Base-by-base conservation (phyloP, 2,797 vertebrate genomes). In the Zenarchopterus dispar region DNA sequence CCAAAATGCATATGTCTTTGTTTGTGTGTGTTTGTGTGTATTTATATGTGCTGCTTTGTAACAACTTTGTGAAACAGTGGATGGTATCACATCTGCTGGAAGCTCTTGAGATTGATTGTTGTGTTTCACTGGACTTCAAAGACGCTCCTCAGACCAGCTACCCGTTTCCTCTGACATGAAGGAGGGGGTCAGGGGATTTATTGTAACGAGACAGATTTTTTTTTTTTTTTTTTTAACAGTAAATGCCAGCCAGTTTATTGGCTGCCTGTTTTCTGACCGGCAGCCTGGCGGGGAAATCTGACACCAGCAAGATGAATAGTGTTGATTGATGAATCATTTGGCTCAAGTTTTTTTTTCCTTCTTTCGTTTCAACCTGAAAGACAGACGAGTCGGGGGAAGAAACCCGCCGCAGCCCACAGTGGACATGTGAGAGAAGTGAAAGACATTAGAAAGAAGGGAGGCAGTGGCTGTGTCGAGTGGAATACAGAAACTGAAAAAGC, bases 321-420 rank as follows among this genome's bases (percentile, higher is more conserved):
- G 67, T 17, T 77, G 74, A 84, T 15, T 59, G 82, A 84, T 85
- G 74, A 84, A 78, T 78, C 61, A 21, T 69, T 74, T 52, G 33
- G 23, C 63, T 62, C 62, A 63, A 55, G 46, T 8, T 11, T 48
- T 70, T 36, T 36, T 36, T 36, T 36, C 9, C 1, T 1, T 11
- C 9, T 36, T 36, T 11, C 33, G 1, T 9, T 36, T 36, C 33
- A 36, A 36, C 10, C 8, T 36, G 33, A 36, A 36, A 36, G 33
- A 36, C 33, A 36, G 33, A 9, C 9, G 33, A 36, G 33, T 36
- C 33, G 11, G 33, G 33, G 33, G 33, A 36, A 36, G 8, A 11
- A 36, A 36, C 33, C 33, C 8, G 33, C 33, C 9, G 2, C 33
- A 36, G 8, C 33, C 1, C 33, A 36, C 33, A 11, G 33, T 36